Base-by-base conservation (phyloP, 1,140 invertebrate genomes). In the Lasioglossum baleicum region DNA sequence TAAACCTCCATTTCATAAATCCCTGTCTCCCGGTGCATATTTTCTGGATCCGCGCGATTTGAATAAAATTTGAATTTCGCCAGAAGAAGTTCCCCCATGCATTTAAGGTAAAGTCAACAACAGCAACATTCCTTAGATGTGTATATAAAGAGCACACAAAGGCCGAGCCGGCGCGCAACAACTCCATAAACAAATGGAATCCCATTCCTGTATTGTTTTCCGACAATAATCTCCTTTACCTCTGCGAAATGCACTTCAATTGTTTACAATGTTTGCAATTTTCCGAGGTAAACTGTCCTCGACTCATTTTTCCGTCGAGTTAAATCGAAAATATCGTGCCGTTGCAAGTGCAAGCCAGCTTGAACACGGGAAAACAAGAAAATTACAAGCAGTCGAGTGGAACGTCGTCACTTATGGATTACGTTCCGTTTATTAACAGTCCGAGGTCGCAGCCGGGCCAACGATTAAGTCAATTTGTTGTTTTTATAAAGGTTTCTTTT, bases 21-120 rank as follows among this genome's bases (percentile, higher is more conserved):
- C 15, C n/a, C 26, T 7, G 20, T 61, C 56, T 44, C 61, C 26
- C 42, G 53, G 40, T 40, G 13, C 40, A 26, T 56, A 44, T 82
- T 76, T 71, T 68, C 66, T 22, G 17, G 31, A n/a, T 48, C 26
- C 35, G 15, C 35, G 64, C 44, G 31, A 75, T 83, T 83, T 82
- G 82, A 81, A 81, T 83, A 77, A 67, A 56, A 77, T 72, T 77
- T 72, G 68, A 67, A 81, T 81, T 83, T 72, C 64, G 67, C 56
- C 8, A 3, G 13, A 31, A 40, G 31, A 51, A 75, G 51, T 53
- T 70, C 40, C 66, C 22, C 10, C 51, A 60, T 42, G 65, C 65
- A 31, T 77, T 26, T 10, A 15, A 20, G 11, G 44, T 15, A n/a
- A 78, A 78, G 63, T 72, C 60, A 72, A 72, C 53, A 56, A 71